These are phyloP conservation scores for Megatriorchis doriae DNA, from an alignment of 2,113 vertebrate genomes.

Conservation along the genomic window DNA sequence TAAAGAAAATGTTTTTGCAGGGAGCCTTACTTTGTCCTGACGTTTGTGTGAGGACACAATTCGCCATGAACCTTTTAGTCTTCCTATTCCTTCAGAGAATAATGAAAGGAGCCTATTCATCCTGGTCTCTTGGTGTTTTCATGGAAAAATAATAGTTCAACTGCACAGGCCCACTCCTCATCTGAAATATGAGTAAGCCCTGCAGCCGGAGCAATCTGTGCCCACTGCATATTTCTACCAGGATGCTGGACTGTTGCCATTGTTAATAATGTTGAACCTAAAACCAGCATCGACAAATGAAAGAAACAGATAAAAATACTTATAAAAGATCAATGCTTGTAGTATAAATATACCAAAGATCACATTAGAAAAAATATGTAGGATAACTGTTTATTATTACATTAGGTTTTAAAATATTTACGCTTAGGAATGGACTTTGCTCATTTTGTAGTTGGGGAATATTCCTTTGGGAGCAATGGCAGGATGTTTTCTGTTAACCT, in stretches of 20 bases:
- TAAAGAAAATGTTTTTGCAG: conserved; percentile 60
- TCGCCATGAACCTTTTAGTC: conserved; percentile 29
- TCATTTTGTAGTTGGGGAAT: conserved; percentile 12
- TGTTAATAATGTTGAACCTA: conserved; percentile 30
- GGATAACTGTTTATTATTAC: conserved; percentile 7
- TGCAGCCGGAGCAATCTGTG: neutral
- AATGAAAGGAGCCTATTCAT: conserved; percentile 61
- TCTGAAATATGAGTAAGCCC: conserved; percentile 43
- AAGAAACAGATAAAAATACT: conserved; percentile 29
- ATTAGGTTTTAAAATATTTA: conserved; percentile 2
- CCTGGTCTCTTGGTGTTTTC: neutral
- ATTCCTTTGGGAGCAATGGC: conserved; percentile 53
- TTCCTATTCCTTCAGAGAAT: conserved; percentile 42
- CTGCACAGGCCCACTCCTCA: conserved; percentile 41
- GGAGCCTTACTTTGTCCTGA: conserved; percentile 38
- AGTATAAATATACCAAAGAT: conserved; percentile 16
- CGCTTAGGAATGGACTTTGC: conserved; percentile 27
- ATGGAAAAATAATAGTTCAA: conserved; percentile 56
- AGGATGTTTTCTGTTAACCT: conserved; percentile 71
- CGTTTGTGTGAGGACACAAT: conserved; percentile 43
- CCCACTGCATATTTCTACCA: conserved; percentile 35
- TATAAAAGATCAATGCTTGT: neutral
- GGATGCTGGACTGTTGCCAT: neutral
- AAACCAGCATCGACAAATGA: conserved; percentile 20
- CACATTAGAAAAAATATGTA: neutral